Evolutionary conservation across 2,113 vertebrate species (phyloP), one percentile per base, ranked within the genome.

Genomic region (Anoura caudifer): DNA sequence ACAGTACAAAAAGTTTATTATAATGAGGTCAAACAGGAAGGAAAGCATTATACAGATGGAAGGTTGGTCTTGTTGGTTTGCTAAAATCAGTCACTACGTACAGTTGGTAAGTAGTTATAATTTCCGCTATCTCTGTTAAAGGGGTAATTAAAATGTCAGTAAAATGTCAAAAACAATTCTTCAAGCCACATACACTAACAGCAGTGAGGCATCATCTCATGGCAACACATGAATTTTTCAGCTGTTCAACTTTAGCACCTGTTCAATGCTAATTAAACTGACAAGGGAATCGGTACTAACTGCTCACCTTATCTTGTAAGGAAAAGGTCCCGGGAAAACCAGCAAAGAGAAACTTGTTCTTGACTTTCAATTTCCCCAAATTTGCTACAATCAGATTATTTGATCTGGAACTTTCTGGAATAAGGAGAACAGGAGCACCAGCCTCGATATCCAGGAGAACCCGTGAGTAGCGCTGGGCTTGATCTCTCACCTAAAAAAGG

Each of bases 381-480:
- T 99, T 99, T 89, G 99, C 99, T 72, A 99, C 99, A 87, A 99
- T 99, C 6, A 99, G 98, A 87, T 99, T 98, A 4, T 98, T 98
- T 1, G 99, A 99, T 90, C 97, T 98, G 0, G 99, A 99, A 97
- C 99, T 99, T 97, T 99, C 99, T 4, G 99, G 99, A 95, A 99
- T 99, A 1, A 99, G 98, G 33, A 99, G 99, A 41, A 99, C 99
- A 14, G 99, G 99, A 73, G 99, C 99, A 0, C 99, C 99, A 0
- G 99, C 99, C 95, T 99, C 99, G 12, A 99, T 99, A 95, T 99
- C 99, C 80, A 99, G 98, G 36, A 99, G 98, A 87, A 99, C 98
- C 41, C 99, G 98, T 11, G 99, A 99, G 5, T 98, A 99, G 75
- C 99, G 96, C 97, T 99, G 99, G 1, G 99, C 99, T 87, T 98